These are phyloP conservation scores for Corella eumyota DNA, from an alignment of 23 tunicate genomes.

Conservation along the genomic window DNA sequence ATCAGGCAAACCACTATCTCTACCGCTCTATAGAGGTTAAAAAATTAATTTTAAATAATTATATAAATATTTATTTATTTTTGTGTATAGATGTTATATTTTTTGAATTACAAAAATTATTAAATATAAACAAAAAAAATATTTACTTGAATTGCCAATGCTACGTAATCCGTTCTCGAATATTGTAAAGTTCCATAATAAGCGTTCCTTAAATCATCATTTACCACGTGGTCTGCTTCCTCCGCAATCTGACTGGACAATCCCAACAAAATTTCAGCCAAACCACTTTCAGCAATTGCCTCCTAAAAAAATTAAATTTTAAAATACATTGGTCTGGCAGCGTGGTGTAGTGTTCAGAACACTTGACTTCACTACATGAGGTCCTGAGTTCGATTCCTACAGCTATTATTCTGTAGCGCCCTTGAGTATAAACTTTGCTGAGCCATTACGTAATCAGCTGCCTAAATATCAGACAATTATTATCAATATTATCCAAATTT, in stretches of 20 bases:
- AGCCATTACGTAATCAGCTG: too few species aligned
- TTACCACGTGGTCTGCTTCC: slow-evolving; percentile 52
- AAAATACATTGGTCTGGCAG: too few species aligned
- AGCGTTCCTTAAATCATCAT: slow-evolving; percentile 35
- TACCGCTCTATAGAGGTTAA: slow-evolving; percentile 47
- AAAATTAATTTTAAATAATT: neutral
- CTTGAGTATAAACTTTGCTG: too few species aligned
- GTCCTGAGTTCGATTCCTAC: too few species aligned
- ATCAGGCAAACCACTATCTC: slow-evolving; percentile 87
- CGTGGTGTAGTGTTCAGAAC: too few species aligned
- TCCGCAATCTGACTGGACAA: slow-evolving; percentile 84
- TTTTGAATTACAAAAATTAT: neutral
- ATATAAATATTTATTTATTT: neutral
- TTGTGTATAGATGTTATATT: neutral
- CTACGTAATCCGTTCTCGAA: slow-evolving; percentile 48
- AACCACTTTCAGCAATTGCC: slow-evolving; percentile 14
- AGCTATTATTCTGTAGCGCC: too few species aligned
- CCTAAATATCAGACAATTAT: too few species aligned
- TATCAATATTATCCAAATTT: too few species aligned
- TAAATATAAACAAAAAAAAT: neutral
- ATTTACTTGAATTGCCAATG: slow-evolving; percentile 6
- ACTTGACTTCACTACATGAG: too few species aligned
- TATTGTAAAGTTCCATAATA: slow-evolving; percentile 51
- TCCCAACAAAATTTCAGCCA: slow-evolving; percentile 64
- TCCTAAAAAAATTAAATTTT: slow-evolving; percentile 15